phyloP scores from a whole-genome alignment of 2,797 vertebrate species.

The Molothrus aeneus region DNA sequence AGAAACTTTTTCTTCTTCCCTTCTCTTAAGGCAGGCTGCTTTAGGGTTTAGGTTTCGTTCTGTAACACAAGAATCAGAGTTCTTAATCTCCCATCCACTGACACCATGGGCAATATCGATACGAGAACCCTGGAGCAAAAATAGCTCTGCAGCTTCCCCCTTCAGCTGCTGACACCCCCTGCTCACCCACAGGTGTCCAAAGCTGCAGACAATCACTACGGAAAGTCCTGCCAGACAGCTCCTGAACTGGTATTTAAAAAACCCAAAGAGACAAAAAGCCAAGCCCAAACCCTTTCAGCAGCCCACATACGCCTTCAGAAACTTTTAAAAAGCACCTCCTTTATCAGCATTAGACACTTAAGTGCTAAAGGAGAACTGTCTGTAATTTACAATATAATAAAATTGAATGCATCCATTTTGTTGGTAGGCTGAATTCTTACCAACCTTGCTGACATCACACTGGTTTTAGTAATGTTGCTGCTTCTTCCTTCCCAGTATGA shows the following conservation, averaged over 20 bases:
- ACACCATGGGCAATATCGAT: not conserved
- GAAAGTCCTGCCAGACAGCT: not conserved
- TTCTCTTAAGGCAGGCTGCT: slow-evolving; percentile 99
- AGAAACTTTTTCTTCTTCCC: slow-evolving; percentile 96
- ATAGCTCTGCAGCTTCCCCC: not conserved
- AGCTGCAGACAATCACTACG: not conserved
- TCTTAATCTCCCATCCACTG: not conserved
- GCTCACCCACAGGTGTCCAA: not conserved
- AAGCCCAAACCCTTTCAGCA: not conserved
- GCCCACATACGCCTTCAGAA: not conserved
- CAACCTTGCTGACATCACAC: not conserved
- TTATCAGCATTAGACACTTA: not conserved
- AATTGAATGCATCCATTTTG: not conserved
- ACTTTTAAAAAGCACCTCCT: not conserved
- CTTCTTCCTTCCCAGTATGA: not conserved
- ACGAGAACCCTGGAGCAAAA: not conserved
- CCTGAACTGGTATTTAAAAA: not conserved
- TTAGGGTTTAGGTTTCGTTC: slow-evolving; percentile 98
- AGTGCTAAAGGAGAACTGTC: not conserved
- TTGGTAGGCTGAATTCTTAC: not conserved
- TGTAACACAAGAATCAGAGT: slow-evolving; percentile 63
- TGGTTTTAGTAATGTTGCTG: not conserved
- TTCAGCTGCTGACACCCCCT: not conserved
- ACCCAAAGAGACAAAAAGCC: not conserved
- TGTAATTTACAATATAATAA: not conserved